Conservation (phyloP, 2,113 vertebrate genomes). For the Channa argus region DNA sequence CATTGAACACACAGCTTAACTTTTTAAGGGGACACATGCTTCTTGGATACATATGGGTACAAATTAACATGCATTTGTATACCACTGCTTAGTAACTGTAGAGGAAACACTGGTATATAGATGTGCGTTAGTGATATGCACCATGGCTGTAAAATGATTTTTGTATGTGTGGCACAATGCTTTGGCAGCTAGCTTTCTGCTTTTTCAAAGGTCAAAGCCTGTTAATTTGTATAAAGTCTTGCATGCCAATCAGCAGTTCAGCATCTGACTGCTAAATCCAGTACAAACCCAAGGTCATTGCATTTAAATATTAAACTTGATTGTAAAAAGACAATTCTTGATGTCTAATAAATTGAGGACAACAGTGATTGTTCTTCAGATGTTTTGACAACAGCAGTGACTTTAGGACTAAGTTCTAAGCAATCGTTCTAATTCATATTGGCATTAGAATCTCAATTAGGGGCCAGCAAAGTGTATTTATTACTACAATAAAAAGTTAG, state of each 20-base stretch:
- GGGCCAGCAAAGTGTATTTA: no score
- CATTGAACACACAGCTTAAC: background rate
- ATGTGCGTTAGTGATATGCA: slow-evolving; percentile 10
- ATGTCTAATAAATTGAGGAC: no score
- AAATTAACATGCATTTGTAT: background rate
- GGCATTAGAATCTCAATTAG: no score
- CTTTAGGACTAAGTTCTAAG: no score
- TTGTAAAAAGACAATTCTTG: background rate
- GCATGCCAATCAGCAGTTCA: slow-evolving; percentile 11
- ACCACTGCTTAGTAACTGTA: slow-evolving; percentile 27
- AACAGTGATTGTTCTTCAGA: no score
- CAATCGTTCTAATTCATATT: no score
- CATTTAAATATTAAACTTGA: background rate
- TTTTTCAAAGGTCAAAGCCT: background rate
- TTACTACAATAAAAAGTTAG: no score
- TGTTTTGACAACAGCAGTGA: no score
- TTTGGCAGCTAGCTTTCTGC: slow-evolving; percentile 21
- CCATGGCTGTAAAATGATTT: background rate
- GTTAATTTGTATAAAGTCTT: background rate
- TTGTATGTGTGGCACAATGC: background rate
- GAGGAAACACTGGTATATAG: slow-evolving; percentile 40
- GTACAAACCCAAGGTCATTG: background rate
- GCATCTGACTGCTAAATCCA: background rate
- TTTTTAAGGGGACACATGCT: background rate
- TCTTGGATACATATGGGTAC: no score